Percentiles rank a stretch among this genome's conserved stretches.
phyloP scores from a whole-genome alignment of 2,888 invertebrate genomes.

The Acronicta leporina region DNA sequence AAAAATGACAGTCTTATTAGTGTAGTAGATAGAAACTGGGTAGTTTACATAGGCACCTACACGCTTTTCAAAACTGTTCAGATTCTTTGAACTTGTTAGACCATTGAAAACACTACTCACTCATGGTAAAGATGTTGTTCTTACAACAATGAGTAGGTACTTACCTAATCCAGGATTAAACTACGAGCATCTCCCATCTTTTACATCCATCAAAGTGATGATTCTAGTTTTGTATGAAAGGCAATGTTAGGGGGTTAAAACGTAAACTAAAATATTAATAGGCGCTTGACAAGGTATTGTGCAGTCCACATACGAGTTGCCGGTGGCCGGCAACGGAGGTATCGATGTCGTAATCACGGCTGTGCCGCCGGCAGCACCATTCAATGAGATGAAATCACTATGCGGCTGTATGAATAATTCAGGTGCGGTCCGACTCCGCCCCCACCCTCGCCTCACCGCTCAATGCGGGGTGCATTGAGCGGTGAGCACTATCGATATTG shows the following conservation, averaged over 20 bases:
- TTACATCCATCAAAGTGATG: neutral
- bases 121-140: too few relatives aligned
- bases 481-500: constrained; percentile 68
- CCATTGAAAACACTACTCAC: too few relatives aligned
- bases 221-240: neutral
- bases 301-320: constrained; percentile 57
- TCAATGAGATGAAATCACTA: constrained; percentile 89
- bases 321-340: constrained; percentile 73
- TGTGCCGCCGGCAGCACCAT: constrained; percentile 76
- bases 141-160: too few relatives aligned
- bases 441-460: constrained; percentile 54
- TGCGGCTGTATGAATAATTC: constrained; percentile 88
- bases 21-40: too few relatives aligned
- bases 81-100: too few relatives aligned
- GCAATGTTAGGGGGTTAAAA: constrained; percentile 12
- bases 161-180: too few relatives aligned
- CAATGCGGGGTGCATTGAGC: too few relatives aligned
- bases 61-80: too few relatives aligned
- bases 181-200: too few relatives aligned
- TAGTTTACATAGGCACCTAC: too few relatives aligned
- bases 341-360: constrained; percentile 86
- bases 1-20: too few relatives aligned
- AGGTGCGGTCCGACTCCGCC: constrained; percentile 74
- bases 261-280: constrained; percentile 49
- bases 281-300: constrained; percentile 80